Evolutionary conservation across 2,797 vertebrate genomes (phyloP).

Genomic region (Pangasius djambal): DNA sequence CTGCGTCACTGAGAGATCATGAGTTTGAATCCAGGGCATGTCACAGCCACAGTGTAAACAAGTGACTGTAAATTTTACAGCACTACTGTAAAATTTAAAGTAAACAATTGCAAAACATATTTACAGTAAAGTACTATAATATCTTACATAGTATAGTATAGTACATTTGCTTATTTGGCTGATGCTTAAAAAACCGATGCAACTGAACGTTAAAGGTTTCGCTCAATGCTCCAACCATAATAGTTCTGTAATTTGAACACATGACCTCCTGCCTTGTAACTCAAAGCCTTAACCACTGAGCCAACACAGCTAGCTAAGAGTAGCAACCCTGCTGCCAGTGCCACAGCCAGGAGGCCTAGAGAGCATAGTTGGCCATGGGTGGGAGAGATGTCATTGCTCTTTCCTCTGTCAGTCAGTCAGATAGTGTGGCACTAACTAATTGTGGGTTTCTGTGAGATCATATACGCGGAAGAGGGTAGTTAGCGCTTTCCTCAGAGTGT

Average conservation of each 20-base stretch:
- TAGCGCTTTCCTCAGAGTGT: background rate
- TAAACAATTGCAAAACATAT: too few species aligned
- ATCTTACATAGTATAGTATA: background rate
- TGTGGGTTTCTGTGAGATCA: background rate
- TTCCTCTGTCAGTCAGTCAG: background rate
- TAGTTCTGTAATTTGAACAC: background rate
- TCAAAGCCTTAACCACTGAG: background rate
- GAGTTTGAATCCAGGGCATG: background rate
- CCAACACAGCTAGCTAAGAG: background rate
- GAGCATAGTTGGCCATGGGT: background rate
- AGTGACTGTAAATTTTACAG: background rate
- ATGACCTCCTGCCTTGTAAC: background rate
- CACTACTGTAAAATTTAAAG: background rate
- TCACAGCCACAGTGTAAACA: background rate
- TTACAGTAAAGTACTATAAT: background rate
- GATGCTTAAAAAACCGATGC: background rate
- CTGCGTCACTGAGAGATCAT: background rate
- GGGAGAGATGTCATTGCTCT: background rate
- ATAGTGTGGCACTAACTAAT: background rate
- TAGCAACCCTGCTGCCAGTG: background rate
- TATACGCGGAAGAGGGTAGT: background rate
- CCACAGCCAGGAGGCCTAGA: background rate
- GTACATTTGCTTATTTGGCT: background rate
- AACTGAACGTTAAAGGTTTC: background rate
- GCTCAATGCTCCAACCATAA: background rate